Base-by-base conservation (phyloP, 2,113 vertebrate species). In the Aix galericulata region DNA sequence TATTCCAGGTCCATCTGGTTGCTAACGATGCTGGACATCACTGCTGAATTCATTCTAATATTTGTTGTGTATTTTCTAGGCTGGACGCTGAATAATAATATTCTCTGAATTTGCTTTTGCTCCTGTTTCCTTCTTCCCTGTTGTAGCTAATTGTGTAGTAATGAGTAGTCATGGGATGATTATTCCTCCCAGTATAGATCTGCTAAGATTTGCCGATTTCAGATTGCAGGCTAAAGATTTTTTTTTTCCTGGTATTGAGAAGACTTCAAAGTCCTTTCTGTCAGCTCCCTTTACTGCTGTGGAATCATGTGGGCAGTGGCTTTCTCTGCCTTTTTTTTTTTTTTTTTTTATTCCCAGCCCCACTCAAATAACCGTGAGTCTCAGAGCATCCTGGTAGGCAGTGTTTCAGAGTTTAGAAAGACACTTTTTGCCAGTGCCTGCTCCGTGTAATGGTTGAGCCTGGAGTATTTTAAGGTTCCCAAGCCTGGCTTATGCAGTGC, bases 1-100 rank as follows among this genome's bases (percentile, higher is more conserved):
- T 97, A 95, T 98, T 98, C 89, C 96, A 98, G 98, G 97, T 97
- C 94, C 96, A 95, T 95, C 95, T 95, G 95, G 78, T 93, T 96
- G 94, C 91, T 93, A 96, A 94, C 71, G 91, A 90, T 55, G 78
- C 89, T 96, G 93, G 73, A 96, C 92, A 96, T 88, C 89, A 96
- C 89, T 1, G 4, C 95, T 92, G 80, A 93, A 91, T 77, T 86
- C 85, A 48, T 80, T 84, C 86, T 91, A 96, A 97, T 97, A 93
- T 95, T 94, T 94, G 92, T 89, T 95, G 93, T 95, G 91, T 69
- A 32, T 97, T 94, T 97, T 94, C 97, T 98, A 98, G 98, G 97
- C 88, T 82, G 90, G 94, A 72, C 0, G 88, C 96, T 84, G 96
- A 94, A 60, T 63, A 96, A 72, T 82, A 95, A 93, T 96, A 90